phyloP scores from a whole-genome alignment of 2,888 invertebrate genomes.

The Cantharis nigra region DNA sequence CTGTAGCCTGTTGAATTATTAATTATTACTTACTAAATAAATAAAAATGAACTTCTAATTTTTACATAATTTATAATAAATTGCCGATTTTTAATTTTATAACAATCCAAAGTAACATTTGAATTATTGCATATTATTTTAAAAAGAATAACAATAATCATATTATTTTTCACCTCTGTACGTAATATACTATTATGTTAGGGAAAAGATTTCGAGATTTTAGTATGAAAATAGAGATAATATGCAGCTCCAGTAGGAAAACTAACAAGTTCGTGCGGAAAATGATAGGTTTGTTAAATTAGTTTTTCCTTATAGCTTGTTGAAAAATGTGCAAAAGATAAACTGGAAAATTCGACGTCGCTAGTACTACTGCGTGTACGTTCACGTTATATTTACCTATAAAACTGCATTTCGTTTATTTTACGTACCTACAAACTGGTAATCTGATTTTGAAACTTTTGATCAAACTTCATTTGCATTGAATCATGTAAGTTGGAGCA shows the following conservation, averaged over 20 bases:
- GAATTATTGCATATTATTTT: too few species aligned
- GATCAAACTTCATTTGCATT: neutral
- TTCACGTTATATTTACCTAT: neutral
- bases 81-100: too few species aligned
- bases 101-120: too few species aligned
- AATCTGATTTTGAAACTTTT: neutral
- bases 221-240: neutral
- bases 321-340: neutral
- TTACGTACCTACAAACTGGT: neutral
- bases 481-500: neutral
- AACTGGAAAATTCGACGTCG: neutral
- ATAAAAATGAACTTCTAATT: too few species aligned
- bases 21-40: too few species aligned
- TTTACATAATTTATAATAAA: too few species aligned
- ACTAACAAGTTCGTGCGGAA: neutral
- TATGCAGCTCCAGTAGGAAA: neutral
- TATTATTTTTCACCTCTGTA: neutral
- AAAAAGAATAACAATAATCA: neutral
- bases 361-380: neutral
- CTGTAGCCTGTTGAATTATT: too few species aligned
- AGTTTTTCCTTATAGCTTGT: neutral
- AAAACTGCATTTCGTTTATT: neutral
- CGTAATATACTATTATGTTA: neutral
- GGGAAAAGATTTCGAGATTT: neutral
- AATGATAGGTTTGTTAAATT: neutral